Percentiles rank a stretch among this genome's conserved stretches.
Evolutionary conservation across 2,113 vertebrate genomes (phyloP).

Genomic region (Syngnathus scovelli): DNA sequence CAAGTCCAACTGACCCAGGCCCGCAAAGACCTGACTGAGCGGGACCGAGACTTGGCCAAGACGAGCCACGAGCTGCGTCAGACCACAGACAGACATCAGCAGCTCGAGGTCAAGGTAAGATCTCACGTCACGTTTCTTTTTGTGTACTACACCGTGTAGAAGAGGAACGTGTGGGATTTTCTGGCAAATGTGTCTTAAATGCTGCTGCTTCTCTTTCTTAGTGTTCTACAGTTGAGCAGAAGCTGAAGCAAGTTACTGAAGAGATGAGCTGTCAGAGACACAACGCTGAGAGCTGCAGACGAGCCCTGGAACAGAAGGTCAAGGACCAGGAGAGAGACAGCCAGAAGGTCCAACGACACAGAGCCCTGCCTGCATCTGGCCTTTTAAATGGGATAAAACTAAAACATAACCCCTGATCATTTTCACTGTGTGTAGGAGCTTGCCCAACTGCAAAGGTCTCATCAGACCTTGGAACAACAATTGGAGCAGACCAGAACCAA

Average conservation of each 20-base stretch:
- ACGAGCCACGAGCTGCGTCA: conserved; percentile 76
- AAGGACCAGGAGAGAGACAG: conserved; percentile 82
- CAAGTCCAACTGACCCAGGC: conserved; percentile 76
- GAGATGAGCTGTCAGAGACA: conserved; percentile 87
- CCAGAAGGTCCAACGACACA: conserved; percentile 75
- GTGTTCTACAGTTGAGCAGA: conserved; percentile 77
- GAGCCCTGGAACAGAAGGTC: conserved; percentile 81
- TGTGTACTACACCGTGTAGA: background rate
- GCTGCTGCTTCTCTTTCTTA: conserved; percentile 37
- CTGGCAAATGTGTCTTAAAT: background rate
- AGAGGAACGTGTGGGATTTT: background rate
- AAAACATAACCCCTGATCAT: background rate
- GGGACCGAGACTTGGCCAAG: conserved; percentile 76
- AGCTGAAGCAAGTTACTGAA: conserved; percentile 82
- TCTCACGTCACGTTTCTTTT: background rate
- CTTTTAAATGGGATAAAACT: background rate
- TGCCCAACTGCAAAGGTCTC: conserved; percentile 71
- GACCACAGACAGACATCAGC: conserved; percentile 68
- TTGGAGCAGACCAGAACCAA: conserved; percentile 72
- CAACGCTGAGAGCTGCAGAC: conserved; percentile 79
- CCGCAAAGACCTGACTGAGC: conserved; percentile 75
- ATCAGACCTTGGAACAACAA: conserved; percentile 77
- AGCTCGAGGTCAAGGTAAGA: conserved; percentile 74
- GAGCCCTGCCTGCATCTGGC: background rate
- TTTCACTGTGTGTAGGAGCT: conserved; percentile 71